A percentile compares a stretch with the other conserved stretches of the same genome.
Conservation (phyloP, 2,797 vertebrate species). For the Pantherophis alleghaniensis region DNA sequence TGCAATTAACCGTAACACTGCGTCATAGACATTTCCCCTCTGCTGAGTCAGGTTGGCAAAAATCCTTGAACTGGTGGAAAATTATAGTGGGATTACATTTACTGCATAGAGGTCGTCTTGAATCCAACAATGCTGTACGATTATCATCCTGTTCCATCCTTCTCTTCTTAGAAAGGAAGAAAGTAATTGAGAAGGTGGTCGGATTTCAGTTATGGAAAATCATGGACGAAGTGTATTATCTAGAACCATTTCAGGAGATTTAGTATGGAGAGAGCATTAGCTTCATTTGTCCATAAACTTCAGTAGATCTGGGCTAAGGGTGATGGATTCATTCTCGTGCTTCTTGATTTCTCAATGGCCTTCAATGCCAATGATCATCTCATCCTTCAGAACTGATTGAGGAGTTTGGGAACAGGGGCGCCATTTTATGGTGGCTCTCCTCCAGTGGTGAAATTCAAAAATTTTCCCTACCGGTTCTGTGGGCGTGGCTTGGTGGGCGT, state of each 20-base stretch:
- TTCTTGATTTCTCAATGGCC: not conserved
- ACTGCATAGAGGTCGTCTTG: not conserved
- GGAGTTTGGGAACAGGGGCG: not conserved
- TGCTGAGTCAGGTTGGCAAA: not conserved
- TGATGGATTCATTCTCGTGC: not conserved
- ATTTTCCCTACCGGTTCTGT: too few relatives aligned
- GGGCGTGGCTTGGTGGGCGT: too few relatives aligned
- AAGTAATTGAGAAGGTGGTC: not conserved
- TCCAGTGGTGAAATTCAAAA: too few relatives aligned
- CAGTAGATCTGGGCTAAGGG: not conserved
- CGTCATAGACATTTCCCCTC: not conserved
- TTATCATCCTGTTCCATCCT: not conserved
- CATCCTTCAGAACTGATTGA: not conserved
- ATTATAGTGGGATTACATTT: not conserved
- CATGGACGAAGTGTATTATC: not conserved
- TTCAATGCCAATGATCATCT: not conserved
- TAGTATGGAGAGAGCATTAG: not conserved
- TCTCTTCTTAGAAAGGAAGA: not conserved
- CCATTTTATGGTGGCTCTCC: not conserved
- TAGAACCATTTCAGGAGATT: not conserved
- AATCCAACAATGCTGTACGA: not conserved
- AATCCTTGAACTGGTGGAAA: not conserved
- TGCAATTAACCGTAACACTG: not conserved
- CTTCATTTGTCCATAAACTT: rapidly evolving
- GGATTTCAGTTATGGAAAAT: not conserved